Conservation (phyloP, 2,113 vertebrate species). For the Candoia aspera region DNA sequence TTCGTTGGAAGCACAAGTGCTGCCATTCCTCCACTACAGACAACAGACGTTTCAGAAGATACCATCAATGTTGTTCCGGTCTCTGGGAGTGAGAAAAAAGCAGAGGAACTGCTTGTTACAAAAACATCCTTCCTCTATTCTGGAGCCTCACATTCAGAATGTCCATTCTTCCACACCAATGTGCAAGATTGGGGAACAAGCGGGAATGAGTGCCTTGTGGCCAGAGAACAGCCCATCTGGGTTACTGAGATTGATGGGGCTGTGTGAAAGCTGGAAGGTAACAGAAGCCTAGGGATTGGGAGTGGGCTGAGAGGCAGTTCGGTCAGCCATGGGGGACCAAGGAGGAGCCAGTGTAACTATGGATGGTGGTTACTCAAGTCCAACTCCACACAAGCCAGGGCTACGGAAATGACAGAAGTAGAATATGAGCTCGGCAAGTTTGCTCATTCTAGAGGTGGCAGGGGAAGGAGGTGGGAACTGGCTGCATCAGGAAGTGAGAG, state of each 20-base stretch:
- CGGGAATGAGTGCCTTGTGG: too few species aligned
- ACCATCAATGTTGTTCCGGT: not conserved
- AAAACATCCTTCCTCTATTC: not conserved
- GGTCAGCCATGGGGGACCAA: not conserved
- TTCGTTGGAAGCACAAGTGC: not conserved
- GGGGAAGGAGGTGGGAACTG: too few species aligned
- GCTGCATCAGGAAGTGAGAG: too few species aligned
- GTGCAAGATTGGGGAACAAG: too few species aligned
- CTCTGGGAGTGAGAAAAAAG: not conserved
- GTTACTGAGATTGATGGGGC: not conserved
- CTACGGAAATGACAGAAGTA: too few species aligned
- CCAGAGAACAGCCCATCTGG: too few species aligned
- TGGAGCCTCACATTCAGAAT: too few species aligned
- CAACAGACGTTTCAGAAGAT: not conserved
- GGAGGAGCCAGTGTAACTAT: not conserved
- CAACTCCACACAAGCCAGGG: too few species aligned
- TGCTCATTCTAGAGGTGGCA: too few species aligned
- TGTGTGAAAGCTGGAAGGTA: not conserved
- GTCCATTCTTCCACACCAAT: too few species aligned
- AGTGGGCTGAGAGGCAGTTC: not conserved
- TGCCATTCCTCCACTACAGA: not conserved
- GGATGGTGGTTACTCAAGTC: not conserved
- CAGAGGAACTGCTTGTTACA: not conserved
- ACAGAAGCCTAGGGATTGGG: not conserved
- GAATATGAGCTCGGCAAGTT: too few species aligned